Conservation (phyloP, 1,140 invertebrate species). For the Microplitis mediator region DNA sequence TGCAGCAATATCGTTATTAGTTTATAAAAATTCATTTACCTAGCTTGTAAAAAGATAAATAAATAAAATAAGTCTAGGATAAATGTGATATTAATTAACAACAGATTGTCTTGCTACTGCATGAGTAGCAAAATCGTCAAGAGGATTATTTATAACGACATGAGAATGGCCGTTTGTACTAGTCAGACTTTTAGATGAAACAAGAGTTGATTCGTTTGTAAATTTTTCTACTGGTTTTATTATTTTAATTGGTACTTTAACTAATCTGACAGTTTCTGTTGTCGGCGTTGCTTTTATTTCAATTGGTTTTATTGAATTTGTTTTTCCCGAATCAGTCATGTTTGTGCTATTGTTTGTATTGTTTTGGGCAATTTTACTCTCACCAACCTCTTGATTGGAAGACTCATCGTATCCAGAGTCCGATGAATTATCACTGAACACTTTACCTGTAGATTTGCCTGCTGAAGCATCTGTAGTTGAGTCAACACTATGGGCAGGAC, state of each 20-base stretch:
- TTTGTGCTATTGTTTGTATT: slow-evolving; percentile 21
- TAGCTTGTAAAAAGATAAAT: slow-evolving; percentile 28
- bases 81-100: slow-evolving; percentile 59
- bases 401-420: slow-evolving; percentile 71
- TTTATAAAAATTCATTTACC: background rate
- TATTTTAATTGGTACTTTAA: slow-evolving; percentile 45
- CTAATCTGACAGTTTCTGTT: slow-evolving; percentile 47
- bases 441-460: slow-evolving; percentile 50
- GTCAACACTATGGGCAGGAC: slow-evolving; percentile 54
- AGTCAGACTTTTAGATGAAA: slow-evolving; percentile 33
- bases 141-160: slow-evolving; percentile 44
- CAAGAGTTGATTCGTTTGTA: slow-evolving; percentile 47
- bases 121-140: slow-evolving; percentile 57
- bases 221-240: slow-evolving; percentile 48
- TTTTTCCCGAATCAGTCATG: background rate
- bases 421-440: slow-evolving; percentile 67
- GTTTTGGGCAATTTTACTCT: slow-evolving; percentile 48
- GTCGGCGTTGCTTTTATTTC: slow-evolving; percentile 43
- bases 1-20: slow-evolving; percentile 1
- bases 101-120: slow-evolving; percentile 54
- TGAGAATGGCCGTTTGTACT: slow-evolving; percentile 36
- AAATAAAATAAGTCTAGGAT: slow-evolving; percentile 58
- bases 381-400: slow-evolving; percentile 63
- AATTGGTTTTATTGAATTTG: slow-evolving; percentile 39
- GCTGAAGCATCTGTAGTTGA: slow-evolving; percentile 42